Conservation (phyloP, 2,888 invertebrate species). For the Chloromyia formosa region DNA sequence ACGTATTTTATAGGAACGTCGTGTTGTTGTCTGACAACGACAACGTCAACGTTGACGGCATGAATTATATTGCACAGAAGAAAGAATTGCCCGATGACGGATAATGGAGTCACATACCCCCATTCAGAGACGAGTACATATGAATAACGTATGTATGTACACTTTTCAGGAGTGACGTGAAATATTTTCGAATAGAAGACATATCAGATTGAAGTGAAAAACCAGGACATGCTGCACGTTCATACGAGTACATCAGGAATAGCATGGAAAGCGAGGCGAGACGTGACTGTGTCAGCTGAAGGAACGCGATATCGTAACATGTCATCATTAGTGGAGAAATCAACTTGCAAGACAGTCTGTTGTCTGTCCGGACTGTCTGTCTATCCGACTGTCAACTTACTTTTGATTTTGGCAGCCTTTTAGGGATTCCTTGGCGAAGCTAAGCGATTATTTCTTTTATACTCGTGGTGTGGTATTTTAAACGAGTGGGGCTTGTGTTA, state of each 20-base stretch:
- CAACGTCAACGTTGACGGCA: conserved; percentile 24
- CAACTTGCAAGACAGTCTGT: not conserved
- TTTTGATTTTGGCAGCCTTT: no score
- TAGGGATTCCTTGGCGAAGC: no score
- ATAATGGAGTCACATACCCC: conserved; percentile 18
- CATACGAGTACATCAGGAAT: not conserved
- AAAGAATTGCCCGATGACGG: not conserved
- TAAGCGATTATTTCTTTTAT: no score
- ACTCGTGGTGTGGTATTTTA: no score
- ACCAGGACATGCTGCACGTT: not conserved
- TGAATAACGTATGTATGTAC: no score
- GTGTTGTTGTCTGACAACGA: conserved; percentile 6
- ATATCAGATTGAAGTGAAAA: conserved; percentile 19
- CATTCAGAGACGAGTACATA: not conserved
- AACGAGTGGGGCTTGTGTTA: no score
- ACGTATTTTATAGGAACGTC: conserved; percentile 26
- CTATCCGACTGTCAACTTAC: not conserved
- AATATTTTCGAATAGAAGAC: conserved; percentile 17
- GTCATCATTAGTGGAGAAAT: no score
- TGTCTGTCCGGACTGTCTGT: conserved; percentile 6
- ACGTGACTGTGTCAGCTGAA: no score
- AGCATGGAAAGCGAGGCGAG: not conserved
- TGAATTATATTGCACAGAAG: conserved; percentile 8
- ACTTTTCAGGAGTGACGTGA: not conserved
- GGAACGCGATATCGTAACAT: no score